Conservation (phyloP, 2,888 invertebrate species). For the Phasia obesa region DNA sequence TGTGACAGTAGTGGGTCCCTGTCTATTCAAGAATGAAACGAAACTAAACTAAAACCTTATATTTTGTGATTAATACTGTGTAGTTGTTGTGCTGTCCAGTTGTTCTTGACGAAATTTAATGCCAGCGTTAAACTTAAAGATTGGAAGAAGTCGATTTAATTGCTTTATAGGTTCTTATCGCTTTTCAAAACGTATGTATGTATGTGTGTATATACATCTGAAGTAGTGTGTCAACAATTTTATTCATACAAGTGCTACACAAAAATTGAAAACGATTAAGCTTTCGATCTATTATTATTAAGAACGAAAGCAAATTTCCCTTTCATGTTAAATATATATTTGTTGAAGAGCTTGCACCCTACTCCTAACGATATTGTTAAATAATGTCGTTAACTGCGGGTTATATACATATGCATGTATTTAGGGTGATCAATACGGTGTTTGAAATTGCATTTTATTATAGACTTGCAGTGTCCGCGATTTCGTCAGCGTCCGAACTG, state of each 20-base stretch:
- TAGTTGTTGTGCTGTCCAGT: slow-evolving; percentile 41
- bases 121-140: slow-evolving; percentile 58
- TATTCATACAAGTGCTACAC: neutral
- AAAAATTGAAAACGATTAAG: neutral
- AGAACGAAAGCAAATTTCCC: slow-evolving; percentile 19
- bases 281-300: slow-evolving; percentile 22
- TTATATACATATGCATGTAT: no score
- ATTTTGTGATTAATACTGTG: slow-evolving; percentile 35
- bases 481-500: no score
- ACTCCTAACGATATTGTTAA: neutral
- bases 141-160: slow-evolving; percentile 54
- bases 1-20: slow-evolving; percentile 44
- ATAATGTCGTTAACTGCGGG: no score
- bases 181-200: slow-evolving; percentile 29
- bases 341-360: neutral
- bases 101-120: slow-evolving; percentile 19
- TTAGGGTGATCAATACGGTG: no score
- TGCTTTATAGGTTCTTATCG: slow-evolving; percentile 60
- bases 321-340: slow-evolving; percentile 10
- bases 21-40: slow-evolving; percentile 36
- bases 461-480: no score
- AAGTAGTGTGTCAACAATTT: neutral
- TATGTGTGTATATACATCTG: neutral
- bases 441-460: no score
- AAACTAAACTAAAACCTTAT: slow-evolving; percentile 36